A percentile compares a stretch with the other conserved stretches of the same genome.
Conservation (phyloP, 2,797 vertebrate species). For the Sebastes steindachneri region DNA sequence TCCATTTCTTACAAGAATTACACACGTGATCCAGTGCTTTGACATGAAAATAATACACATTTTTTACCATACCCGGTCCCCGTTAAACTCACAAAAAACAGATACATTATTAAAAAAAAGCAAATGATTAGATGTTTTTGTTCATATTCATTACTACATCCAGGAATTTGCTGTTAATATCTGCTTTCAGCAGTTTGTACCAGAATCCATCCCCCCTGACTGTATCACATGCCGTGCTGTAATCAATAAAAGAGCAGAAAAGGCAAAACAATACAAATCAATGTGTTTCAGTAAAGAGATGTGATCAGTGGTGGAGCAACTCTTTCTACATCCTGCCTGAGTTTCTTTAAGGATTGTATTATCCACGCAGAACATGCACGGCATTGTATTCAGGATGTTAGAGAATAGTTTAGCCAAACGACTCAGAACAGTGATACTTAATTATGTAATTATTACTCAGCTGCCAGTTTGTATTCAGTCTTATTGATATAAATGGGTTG, state of each 20-base stretch:
- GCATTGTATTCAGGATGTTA: background rate
- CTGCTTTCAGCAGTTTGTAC: conserved; percentile 38
- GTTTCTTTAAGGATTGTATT: conserved; percentile 5
- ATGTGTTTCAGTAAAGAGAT: conserved; percentile 53
- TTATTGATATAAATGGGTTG: background rate
- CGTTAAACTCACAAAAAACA: background rate
- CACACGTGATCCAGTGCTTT: background rate
- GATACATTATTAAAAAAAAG: background rate
- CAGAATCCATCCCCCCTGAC: conserved; percentile 26
- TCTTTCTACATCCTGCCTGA: background rate
- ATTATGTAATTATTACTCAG: background rate
- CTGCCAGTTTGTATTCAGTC: background rate
- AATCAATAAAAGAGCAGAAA: conserved; percentile 59
- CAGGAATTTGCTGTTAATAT: conserved; percentile 56
- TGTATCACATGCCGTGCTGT: conserved; percentile 54
- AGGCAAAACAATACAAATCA: conserved; percentile 60
- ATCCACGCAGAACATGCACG: background rate
- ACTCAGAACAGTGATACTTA: background rate
- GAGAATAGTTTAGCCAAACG: background rate
- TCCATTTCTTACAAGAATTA: background rate
- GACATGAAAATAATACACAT: background rate
- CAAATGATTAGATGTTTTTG: background rate
- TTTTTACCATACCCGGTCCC: background rate
- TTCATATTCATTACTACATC: conserved; percentile 58
- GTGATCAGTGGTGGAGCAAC: conserved; percentile 16